A percentile compares a stretch with the other conserved stretches of the same genome.
Evolutionary conservation across 2,113 vertebrate genomes (phyloP).

Genomic region (Phylloscopus trochilus): DNA sequence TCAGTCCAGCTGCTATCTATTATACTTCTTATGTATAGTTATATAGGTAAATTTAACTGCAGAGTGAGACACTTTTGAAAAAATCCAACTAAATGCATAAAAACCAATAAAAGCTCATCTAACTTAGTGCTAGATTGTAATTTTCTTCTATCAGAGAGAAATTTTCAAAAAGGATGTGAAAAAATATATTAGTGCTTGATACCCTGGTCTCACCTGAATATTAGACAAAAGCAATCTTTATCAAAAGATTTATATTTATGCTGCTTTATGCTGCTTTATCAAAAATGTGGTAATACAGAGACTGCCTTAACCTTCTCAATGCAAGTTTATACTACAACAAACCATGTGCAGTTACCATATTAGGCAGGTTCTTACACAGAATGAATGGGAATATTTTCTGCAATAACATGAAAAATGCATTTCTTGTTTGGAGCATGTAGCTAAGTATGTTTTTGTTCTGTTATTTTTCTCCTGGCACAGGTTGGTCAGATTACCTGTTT

Average conservation of each 20-base stretch:
- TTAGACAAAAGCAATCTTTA: not conserved
- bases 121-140: not conserved
- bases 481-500: constrained; percentile 91
- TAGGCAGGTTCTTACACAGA: not conserved
- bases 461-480: constrained; percentile 62
- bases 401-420: not conserved
- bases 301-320: not conserved
- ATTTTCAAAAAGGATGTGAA: not conserved
- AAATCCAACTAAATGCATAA: not conserved
- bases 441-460: not conserved
- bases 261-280: not conserved
- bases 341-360: not conserved
- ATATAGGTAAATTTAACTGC: not conserved
- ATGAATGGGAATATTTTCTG: not conserved
- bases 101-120: not conserved
- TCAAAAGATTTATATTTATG: too few species aligned
- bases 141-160: not conserved
- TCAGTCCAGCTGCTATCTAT: not conserved
- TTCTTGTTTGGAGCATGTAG: not conserved
- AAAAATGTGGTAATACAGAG: not conserved
- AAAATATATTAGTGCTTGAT: not conserved
- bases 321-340: not conserved
- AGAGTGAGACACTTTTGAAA: not conserved
- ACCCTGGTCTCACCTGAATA: not conserved
- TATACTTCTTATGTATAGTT: not conserved